Evolutionary conservation across 2,797 vertebrate genomes (phyloP).

Genomic region (Pristis pectinata): DNA sequence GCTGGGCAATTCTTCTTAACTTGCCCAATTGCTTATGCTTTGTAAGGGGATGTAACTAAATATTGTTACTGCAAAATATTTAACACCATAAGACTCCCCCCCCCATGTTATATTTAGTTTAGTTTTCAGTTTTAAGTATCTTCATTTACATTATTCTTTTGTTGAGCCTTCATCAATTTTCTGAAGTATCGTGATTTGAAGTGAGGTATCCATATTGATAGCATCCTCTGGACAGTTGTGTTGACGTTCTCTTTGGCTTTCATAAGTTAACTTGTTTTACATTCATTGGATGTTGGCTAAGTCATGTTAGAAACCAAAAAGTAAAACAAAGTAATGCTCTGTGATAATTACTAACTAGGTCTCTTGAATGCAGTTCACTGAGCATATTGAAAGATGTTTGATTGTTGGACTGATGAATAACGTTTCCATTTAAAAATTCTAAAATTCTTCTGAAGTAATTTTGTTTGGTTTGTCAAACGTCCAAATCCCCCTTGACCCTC

Average conservation of each 20-base stretch:
- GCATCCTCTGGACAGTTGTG: background rate
- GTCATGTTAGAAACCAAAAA: background rate
- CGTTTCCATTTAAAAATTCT: background rate
- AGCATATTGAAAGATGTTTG: background rate
- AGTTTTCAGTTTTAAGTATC: background rate
- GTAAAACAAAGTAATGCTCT: background rate
- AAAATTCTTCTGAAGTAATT: background rate
- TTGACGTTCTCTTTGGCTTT: background rate
- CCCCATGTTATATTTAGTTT: background rate
- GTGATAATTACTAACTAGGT: background rate
- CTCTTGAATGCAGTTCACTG: background rate
- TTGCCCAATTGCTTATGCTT: background rate
- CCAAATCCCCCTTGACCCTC: no score
- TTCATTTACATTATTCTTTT: background rate
- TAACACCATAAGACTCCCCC: background rate
- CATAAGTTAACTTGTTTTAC: background rate
- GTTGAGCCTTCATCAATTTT: background rate
- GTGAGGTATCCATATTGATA: background rate
- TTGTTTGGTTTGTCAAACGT: background rate
- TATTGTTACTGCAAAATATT: background rate
- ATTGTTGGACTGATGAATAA: background rate
- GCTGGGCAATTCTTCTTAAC: background rate
- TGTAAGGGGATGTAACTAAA: background rate
- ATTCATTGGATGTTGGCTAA: background rate
- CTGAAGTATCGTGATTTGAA: background rate